Conservation (phyloP, 2,888 invertebrate genomes). For the Acanthoscelides obtectus region DNA sequence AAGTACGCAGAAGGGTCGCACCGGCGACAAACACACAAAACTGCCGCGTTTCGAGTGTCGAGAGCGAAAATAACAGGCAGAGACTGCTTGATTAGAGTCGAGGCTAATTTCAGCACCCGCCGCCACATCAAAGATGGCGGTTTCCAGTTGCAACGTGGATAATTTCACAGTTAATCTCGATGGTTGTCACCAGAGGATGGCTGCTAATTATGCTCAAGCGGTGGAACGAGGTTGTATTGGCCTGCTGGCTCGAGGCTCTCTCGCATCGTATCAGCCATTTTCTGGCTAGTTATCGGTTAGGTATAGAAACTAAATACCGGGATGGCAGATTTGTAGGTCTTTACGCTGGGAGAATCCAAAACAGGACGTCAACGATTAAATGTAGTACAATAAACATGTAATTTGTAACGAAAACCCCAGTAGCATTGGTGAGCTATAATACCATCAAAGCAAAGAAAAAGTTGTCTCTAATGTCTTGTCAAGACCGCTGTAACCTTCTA, state of each 20-base stretch:
- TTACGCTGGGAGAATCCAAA: no score
- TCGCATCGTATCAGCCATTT: neutral
- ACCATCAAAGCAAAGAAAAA: no score
- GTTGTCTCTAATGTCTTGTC: no score
- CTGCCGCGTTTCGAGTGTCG: neutral
- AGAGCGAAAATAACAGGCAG: neutral
- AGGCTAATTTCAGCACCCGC: constrained; percentile 6
- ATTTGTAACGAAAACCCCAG: no score
- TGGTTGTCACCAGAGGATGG: neutral
- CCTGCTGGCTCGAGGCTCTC: neutral
- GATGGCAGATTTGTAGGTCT: no score
- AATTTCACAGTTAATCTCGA: neutral
- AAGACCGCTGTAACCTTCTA: no score
- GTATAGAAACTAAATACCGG: no score
- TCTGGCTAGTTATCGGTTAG: neutral
- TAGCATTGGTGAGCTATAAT: no score
- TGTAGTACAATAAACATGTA: no score
- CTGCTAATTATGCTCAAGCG: neutral
- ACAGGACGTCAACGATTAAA: no score
- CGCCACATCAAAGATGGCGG: constrained; percentile 15
- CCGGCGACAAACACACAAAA: neutral
- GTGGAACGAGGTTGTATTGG: neutral
- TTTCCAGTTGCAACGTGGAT: neutral
- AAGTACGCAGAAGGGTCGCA: neutral
- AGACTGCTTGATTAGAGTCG: constrained; percentile 17